Base-by-base conservation (phyloP, 2,113 vertebrate genomes). In the Podocnemis expansa region DNA sequence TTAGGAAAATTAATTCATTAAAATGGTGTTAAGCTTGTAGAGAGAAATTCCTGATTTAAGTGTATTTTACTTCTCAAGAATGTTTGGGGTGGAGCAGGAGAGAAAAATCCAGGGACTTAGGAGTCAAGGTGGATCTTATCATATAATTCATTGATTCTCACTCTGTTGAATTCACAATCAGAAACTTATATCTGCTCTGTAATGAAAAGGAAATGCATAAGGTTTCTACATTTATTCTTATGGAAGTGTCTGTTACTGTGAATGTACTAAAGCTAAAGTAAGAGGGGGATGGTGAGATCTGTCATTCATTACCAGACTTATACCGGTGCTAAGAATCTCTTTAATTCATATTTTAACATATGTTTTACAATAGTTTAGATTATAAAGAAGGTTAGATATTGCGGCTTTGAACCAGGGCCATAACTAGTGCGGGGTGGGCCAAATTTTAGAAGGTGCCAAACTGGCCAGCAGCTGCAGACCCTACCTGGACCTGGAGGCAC, bases 181-280 rank as follows among this genome's bases (percentile, higher is more conserved):
- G 63, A 93, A 82, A 54, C 14, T 88, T 93, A 54, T 3, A 60
- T 78, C 47, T 95, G 90, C 85, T 78, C 58, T 0, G 0, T 80
- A 82, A 79, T 90, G 49, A 90, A 38, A 38, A 93, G 78, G 81
- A 96, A 92, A 91, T 93, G 90, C 78, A 87, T 11, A 78, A 87
- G 58, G 16, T 95, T 82, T 95, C 95, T 94, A 88, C 91, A 95
- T 93, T 51, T 95, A 80, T 80, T 93, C 88, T 79, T 75, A 78
- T 96, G 81, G 83, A 93, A 93, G 45, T 78, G 47, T 92, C 51
- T 52, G 14, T 52, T 16, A 52, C 75, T 47, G 86, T 87, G 82
- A 84, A 47, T 86, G 88, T 11, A 58, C 92, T 49, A 16, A 73
- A 85, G 49, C 91, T 85, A 87, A 95, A 92, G 85, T 86, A 19